Evolutionary conservation across 2,113 vertebrate genomes (phyloP).

Genomic region (Irena cyanogastra): DNA sequence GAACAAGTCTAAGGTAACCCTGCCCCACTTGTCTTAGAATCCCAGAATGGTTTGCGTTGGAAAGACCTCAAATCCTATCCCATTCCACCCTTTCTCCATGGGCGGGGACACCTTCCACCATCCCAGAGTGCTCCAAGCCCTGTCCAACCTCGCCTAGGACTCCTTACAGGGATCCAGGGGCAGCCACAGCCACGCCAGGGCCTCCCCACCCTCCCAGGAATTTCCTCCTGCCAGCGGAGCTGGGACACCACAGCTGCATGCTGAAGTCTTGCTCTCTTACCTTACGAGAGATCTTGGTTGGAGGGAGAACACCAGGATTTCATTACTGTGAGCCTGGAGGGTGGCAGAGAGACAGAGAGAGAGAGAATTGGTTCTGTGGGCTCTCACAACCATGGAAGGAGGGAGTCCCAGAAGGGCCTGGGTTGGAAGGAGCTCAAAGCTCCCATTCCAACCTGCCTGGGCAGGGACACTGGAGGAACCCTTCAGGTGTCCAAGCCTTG

Average conservation of each 20-base stretch:
- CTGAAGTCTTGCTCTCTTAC: conserved; percentile 58
- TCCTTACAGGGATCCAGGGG: background rate
- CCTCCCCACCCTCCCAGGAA: background rate
- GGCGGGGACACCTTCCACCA: background rate
- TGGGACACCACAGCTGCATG: rapidly evolving
- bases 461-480: background rate
- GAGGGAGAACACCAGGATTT: conserved; percentile 88
- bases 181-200: background rate
- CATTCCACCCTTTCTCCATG: rapidly evolving
- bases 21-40: rapidly evolving
- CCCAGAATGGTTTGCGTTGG: background rate
- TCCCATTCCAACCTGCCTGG: background rate
- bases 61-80: background rate
- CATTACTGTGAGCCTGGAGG: conserved; percentile 90
- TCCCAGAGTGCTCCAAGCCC: background rate
- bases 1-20: rapidly evolving
- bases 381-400: background rate
- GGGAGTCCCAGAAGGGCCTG: background rate
- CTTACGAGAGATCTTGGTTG: conserved; percentile 90
- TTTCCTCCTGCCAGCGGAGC: background rate
- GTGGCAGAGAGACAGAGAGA: background rate
- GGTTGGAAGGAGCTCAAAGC: background rate
- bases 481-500: too few species aligned
- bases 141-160: background rate
- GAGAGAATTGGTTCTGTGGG: background rate